Conservation (phyloP, 2,797 vertebrate species). For the Sebastiscus tertius region DNA sequence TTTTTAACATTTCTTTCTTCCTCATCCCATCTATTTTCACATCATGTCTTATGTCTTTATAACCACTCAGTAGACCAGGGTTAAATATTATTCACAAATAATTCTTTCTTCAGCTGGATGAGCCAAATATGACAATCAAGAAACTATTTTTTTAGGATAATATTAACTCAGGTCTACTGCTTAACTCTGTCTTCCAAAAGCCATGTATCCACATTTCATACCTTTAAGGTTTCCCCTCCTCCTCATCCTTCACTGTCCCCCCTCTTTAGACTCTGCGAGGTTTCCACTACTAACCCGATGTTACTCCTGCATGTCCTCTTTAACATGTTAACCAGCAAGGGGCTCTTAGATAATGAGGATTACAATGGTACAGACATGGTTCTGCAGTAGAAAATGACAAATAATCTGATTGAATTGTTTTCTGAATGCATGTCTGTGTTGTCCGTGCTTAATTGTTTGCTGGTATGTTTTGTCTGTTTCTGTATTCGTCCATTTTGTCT, state of each 20-base stretch:
- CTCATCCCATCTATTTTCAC: background rate
- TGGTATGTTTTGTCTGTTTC: slow-evolving; percentile 61
- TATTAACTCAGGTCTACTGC: slow-evolving; percentile 8
- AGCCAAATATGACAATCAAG: background rate
- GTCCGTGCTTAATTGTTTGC: slow-evolving; percentile 72
- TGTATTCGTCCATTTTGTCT: slow-evolving; percentile 48
- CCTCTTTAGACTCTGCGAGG: slow-evolving; percentile 25
- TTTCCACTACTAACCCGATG: slow-evolving; percentile 38
- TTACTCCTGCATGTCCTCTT: slow-evolving; percentile 59
- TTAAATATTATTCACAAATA: slow-evolving; percentile 3
- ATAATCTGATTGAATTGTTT: slow-evolving; percentile 60
- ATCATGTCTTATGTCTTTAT: background rate
- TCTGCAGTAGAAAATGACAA: slow-evolving; percentile 38
- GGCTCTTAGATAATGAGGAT: slow-evolving; percentile 69
- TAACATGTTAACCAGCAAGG: slow-evolving; percentile 60
- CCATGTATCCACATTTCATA: background rate
- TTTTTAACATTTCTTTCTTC: background rate
- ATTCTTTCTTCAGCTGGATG: background rate
- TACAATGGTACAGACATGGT: slow-evolving; percentile 19
- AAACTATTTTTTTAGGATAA: background rate
- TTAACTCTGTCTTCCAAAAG: background rate
- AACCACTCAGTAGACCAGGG: slow-evolving; percentile 6
- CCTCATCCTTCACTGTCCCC: background rate
- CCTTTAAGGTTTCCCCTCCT: background rate
- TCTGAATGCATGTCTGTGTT: slow-evolving; percentile 73